Percentiles rank a stretch among this genome's conserved stretches.
phyloP scores from a whole-genome alignment of 2,797 vertebrate genomes.

The Novumbra hubbsi region DNA sequence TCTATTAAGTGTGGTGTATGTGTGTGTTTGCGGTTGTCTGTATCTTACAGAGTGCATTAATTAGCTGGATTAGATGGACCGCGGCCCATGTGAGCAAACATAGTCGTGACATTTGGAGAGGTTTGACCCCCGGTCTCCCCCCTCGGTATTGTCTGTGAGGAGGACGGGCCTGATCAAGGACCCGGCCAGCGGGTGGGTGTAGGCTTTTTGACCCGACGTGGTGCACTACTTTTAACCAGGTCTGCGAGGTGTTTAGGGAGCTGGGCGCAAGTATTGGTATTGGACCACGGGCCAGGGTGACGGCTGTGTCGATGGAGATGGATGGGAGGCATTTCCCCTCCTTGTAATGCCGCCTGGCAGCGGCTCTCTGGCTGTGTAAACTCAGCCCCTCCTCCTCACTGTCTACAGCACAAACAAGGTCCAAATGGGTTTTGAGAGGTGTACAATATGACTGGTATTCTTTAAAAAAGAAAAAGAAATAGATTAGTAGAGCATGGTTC shows the following conservation, averaged over 20 bases:
- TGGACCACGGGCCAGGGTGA: slow-evolving; percentile 41
- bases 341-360: slow-evolving; percentile 27
- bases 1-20: slow-evolving; percentile 45
- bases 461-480: background rate
- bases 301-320: slow-evolving; percentile 58
- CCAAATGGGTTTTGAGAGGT: background rate
- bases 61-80: background rate
- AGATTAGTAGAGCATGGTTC: background rate
- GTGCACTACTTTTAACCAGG: slow-evolving; percentile 46
- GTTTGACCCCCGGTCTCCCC: background rate
- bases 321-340: slow-evolving; percentile 54
- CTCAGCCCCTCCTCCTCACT: background rate
- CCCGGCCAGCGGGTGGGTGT: slow-evolving; percentile 26
- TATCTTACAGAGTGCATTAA: slow-evolving; percentile 1
- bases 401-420: background rate
- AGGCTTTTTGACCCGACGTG: background rate
- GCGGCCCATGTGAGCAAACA: background rate
- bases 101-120: background rate
- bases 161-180: slow-evolving; percentile 2
- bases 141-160: slow-evolving; percentile 60
- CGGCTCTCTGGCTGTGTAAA: slow-evolving; percentile 15
- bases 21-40: slow-evolving; percentile 17
- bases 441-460: background rate
- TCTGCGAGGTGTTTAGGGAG: slow-evolving; percentile 10
- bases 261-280: slow-evolving; percentile 13